Evolutionary conservation across 2,797 vertebrate genomes (phyloP).

Genomic region (Aselliscus stoliczkanus): DNA sequence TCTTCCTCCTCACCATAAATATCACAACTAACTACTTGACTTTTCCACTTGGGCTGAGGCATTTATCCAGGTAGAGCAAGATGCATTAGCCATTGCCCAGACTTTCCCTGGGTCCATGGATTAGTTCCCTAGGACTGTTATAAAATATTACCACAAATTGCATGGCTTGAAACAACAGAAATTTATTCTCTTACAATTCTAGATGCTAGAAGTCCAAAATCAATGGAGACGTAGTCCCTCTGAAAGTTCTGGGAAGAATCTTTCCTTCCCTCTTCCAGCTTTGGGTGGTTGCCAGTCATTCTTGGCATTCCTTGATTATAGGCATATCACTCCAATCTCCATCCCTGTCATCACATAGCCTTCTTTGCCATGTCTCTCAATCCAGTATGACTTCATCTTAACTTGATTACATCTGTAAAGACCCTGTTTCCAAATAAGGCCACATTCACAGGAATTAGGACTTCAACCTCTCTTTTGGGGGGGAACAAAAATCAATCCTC

Average conservation of each 20-base stretch:
- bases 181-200: background rate
- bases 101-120: background rate
- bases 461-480: background rate
- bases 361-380: background rate
- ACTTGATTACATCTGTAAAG: background rate
- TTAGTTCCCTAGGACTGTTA: background rate
- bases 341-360: background rate
- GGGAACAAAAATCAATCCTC: background rate
- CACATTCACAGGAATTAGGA: background rate
- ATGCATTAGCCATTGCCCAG: background rate
- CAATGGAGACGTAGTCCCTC: accelerated
- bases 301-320: background rate
- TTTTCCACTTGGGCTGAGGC: background rate
- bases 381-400: background rate
- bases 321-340: background rate
- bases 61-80: background rate
- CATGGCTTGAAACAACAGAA: background rate
- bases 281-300: background rate
- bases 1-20: background rate
- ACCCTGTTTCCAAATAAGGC: background rate
- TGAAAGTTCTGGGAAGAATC: background rate
- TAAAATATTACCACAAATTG: background rate
- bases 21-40: background rate
- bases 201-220: background rate
- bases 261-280: background rate